These are phyloP conservation scores for Xiphorhynchus erythropygius DNA, from an alignment of 2,797 vertebrate genomes.

Conservation along the genomic window DNA sequence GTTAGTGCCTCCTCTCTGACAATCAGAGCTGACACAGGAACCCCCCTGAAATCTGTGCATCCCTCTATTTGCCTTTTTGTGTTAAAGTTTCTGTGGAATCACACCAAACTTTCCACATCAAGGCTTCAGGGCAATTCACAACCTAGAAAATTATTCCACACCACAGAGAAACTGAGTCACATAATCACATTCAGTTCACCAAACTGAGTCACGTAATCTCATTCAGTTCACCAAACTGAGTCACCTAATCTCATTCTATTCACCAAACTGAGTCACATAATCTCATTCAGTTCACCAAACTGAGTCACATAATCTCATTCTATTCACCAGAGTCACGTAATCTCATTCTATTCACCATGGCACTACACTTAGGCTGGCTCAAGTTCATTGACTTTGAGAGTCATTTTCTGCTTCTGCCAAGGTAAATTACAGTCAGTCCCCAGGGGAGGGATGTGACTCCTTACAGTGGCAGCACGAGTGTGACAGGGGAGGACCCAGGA, in stretches of 20 bases:
- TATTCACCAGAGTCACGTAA: neutral
- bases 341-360: neutral
- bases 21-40: neutral
- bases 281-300: neutral
- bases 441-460: neutral
- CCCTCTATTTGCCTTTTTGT: neutral
- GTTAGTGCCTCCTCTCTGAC: neutral
- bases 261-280: neutral
- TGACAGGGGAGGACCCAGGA: neutral
- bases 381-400: neutral
- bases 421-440: neutral
- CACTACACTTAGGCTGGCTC: neutral
- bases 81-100: neutral
- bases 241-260: neutral
- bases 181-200: too few species aligned
- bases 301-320: neutral
- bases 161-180: neutral
- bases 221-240: neutral
- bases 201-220: too few species aligned
- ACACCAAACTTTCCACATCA: neutral
- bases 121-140: neutral
- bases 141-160: neutral
- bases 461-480: neutral
- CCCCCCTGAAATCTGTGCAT: rapidly evolving
- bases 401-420: neutral